Percentiles rank a stretch among this genome's conserved stretches.
Evolutionary conservation across 1,140 invertebrate genomes (phyloP).

Genomic region (Heliconius nattereri): DNA sequence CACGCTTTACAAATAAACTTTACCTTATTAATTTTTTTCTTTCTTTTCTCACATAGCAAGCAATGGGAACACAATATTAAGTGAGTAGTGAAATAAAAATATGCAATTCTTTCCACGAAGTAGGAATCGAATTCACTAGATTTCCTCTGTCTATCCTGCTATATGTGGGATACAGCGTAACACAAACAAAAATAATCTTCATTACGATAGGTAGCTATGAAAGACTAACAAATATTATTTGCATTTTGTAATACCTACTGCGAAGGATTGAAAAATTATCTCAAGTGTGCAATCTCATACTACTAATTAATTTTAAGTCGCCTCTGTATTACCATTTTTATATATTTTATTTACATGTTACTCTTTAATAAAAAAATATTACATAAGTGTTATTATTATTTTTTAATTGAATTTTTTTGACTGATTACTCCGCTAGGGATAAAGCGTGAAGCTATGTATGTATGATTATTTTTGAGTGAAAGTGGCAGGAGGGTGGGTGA

Average conservation of each 20-base stretch:
- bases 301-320: conserved; percentile 8
- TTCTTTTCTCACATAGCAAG: background rate
- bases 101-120: no score
- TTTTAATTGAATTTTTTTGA: no score
- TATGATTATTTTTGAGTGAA: no score
- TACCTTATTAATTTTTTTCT: background rate
- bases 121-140: no score
- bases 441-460: no score
- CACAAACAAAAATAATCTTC: no score
- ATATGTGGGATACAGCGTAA: no score
- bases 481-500: no score
- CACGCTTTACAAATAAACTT: background rate
- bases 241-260: conserved; percentile 17
- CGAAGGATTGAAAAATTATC: background rate
- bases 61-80: no score
- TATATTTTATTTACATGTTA: conserved; percentile 23
- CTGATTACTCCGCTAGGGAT: no score
- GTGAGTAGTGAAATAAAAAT: no score
- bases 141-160: no score
- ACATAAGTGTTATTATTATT: background rate
- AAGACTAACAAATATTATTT: conserved; percentile 1
- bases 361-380: conserved; percentile 15
- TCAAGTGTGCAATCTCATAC: conserved; percentile 8
- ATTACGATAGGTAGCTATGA: background rate
- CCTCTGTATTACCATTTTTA: conserved; percentile 20